Evolutionary conservation across 2,888 invertebrate species (phyloP).

Genomic region (Glyphotaelius pellucidus): DNA sequence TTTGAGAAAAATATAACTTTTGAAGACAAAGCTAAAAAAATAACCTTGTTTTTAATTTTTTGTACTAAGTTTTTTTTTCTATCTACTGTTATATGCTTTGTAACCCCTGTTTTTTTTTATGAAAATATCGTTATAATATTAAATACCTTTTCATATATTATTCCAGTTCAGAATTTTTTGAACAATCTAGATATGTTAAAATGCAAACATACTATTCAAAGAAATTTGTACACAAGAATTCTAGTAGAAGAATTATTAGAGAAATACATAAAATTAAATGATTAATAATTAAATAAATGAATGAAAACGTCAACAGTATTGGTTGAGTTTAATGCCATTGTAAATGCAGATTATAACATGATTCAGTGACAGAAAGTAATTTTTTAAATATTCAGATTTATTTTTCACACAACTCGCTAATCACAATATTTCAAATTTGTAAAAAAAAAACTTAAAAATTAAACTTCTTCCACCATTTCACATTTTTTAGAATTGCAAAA

Average conservation of each 20-base stretch:
- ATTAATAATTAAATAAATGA: not conserved
- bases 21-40: not conserved
- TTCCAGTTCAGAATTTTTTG: conserved; percentile 39
- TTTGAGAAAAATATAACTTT: not conserved
- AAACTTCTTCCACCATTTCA: not conserved
- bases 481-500: conserved; percentile 5
- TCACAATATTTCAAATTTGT: not conserved
- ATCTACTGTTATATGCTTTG: not conserved
- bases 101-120: not conserved
- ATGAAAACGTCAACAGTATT: not conserved
- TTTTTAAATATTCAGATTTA: conserved; percentile 17
- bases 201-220: conserved; percentile 46
- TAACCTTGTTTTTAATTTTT: not conserved
- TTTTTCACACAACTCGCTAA: conserved; percentile 28
- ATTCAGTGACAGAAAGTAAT: not conserved
- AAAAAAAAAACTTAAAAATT: not conserved
- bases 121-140: not conserved
- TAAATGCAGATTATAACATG: not conserved
- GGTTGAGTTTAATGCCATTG: not conserved
- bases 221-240: not conserved
- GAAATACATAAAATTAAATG: not conserved
- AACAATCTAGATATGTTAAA: conserved; percentile 57
- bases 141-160: not conserved
- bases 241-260: not conserved
- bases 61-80: not conserved